phyloP scores from a whole-genome alignment of 2,797 vertebrate genomes.

The Kryptopterus vitreolus region DNA sequence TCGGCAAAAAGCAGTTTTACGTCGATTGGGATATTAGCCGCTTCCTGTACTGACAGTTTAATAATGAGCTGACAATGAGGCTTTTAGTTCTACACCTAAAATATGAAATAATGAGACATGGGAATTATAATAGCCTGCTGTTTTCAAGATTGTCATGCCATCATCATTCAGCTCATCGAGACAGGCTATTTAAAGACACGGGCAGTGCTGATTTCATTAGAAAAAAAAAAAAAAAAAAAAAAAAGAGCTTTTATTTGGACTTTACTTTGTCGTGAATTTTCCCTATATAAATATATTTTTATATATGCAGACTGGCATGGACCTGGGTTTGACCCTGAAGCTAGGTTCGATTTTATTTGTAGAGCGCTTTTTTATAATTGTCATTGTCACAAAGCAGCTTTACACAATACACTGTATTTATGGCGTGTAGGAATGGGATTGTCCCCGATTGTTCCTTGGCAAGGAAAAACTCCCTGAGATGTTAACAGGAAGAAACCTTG shows the following conservation, averaged over 20 bases:
- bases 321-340: too few relatives aligned
- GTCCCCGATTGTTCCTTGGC: too few relatives aligned
- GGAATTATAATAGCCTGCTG: not conserved
- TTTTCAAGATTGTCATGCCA: conserved; percentile 1
- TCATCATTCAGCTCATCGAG: not conserved
- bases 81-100: not conserved
- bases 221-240: too few relatives aligned
- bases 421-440: too few relatives aligned
- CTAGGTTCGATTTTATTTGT: too few relatives aligned
- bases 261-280: not conserved
- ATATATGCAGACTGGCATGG: not conserved
- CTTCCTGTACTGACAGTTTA: conserved; percentile 2
- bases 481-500: too few relatives aligned
- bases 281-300: not conserved
- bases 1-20: conserved; percentile 4
- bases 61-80: not conserved
- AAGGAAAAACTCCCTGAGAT: too few relatives aligned
- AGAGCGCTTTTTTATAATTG: too few relatives aligned
- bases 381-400: too few relatives aligned
- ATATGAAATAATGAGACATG: conserved; percentile 1
- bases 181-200: not conserved
- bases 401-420: too few relatives aligned
- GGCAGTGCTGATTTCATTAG: not conserved
- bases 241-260: not conserved
- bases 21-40: not conserved